These are phyloP conservation scores for Leptura quadrifasciata DNA, from an alignment of 2,888 invertebrate species.

Conservation along the genomic window DNA sequence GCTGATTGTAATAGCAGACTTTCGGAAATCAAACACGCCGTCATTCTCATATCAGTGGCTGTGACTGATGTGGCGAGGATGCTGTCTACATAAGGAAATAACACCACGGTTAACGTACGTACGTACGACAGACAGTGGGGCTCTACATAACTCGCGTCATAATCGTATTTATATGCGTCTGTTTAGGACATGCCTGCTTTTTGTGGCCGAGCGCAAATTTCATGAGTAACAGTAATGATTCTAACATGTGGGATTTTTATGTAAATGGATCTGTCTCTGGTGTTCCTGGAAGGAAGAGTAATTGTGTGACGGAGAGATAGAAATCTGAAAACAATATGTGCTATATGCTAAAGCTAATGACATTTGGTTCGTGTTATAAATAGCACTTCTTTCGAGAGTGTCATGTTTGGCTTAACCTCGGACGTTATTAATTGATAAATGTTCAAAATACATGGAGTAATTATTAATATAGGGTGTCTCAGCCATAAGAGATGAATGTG, in stretches of 20 bases:
- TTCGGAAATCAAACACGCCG: slow-evolving; percentile 1
- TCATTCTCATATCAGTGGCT: background rate
- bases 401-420: background rate
- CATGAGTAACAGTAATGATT: background rate
- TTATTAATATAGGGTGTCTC: background rate
- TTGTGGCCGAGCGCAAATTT: background rate
- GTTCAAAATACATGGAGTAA: background rate
- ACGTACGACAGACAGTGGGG: slow-evolving; percentile 10
- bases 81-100: background rate
- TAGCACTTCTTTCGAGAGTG: background rate
- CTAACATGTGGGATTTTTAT: slow-evolving; percentile 3
- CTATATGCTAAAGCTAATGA: background rate
- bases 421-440: background rate
- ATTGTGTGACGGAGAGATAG: background rate
- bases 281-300: background rate
- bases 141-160: background rate
- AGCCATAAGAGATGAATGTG: no score
- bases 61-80: slow-evolving; percentile 10
- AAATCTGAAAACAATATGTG: background rate
- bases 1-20: slow-evolving; percentile 1
- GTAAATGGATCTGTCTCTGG: background rate
- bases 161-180: background rate
- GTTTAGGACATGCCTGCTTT: background rate
- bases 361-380: background rate
- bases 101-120: background rate